Percentiles rank a stretch among this genome's conserved stretches.
Conservation (phyloP, 2,113 vertebrate species). For the Brachyhypopomus gauderio region DNA sequence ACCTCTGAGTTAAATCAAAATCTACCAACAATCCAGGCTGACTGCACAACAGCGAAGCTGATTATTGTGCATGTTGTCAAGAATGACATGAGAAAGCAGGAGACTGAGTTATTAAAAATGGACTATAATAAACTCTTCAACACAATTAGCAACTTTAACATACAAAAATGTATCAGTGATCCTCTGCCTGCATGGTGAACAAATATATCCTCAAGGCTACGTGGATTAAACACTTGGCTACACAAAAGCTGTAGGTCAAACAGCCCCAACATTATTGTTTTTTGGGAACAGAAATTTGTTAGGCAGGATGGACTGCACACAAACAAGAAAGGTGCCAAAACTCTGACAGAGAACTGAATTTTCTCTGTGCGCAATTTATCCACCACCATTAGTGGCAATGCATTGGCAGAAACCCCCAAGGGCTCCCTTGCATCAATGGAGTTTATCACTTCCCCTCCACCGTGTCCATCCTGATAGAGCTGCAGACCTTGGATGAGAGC, state of each 20-base stretch:
- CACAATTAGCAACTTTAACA: too few species aligned
- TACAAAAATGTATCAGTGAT: background rate
- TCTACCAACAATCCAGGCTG: background rate
- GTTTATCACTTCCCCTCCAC: background rate
- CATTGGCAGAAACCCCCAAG: background rate
- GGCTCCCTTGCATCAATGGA: background rate
- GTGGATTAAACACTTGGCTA: background rate
- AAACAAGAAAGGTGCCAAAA: background rate
- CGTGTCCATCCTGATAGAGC: background rate
- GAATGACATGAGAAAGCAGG: too few species aligned
- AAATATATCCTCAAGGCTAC: background rate
- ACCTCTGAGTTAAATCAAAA: background rate
- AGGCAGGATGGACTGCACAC: too few species aligned
- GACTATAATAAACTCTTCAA: too few species aligned
- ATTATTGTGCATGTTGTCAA: too few species aligned
- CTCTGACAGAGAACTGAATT: background rate
- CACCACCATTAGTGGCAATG: background rate
- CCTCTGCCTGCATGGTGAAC: background rate
- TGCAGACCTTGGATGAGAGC: background rate
- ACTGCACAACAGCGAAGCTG: background rate
- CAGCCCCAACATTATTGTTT: background rate
- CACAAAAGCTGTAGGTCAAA: background rate
- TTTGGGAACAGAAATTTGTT: too few species aligned
- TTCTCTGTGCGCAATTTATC: background rate
- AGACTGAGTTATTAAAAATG: too few species aligned